These are phyloP conservation scores for Tenthredo livida DNA, from an alignment of 2,888 invertebrate genomes.

Conservation along the genomic window DNA sequence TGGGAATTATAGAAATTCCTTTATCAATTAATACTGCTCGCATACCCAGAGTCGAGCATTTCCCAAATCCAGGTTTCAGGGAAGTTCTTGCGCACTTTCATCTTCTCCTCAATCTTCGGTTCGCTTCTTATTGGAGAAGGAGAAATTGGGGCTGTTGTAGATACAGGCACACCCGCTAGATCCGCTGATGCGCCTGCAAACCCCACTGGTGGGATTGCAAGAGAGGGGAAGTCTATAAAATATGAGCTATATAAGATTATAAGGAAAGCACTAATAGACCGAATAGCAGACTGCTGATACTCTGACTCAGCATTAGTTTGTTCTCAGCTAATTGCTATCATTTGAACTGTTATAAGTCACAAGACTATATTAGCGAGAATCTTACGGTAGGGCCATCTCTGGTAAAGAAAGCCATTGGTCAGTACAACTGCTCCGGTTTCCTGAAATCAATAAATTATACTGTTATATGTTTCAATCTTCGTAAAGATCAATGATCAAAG, in stretches of 20 bases:
- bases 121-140: too few relatives aligned
- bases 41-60: conserved; percentile 82
- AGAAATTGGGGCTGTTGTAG: too few relatives aligned
- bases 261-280: not conserved
- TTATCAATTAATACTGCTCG: conserved; percentile 59
- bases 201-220: conserved; percentile 67
- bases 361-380: conserved; percentile 59
- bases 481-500: not conserved
- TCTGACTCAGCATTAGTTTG: not conserved
- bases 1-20: not conserved
- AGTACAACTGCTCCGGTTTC: conserved; percentile 88
- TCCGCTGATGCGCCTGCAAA: conserved; percentile 61
- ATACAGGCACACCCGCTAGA: too few relatives aligned
- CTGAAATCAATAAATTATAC: conserved; percentile 78
- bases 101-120: conserved; percentile 64
- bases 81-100: conserved; percentile 82
- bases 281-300: not conserved
- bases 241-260: conserved; percentile 35
- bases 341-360: not conserved
- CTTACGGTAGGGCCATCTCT: conserved; percentile 83
- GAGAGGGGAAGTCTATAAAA: conserved; percentile 78
- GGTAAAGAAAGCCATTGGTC: conserved; percentile 86
- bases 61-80: conserved; percentile 88
- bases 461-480: conserved; percentile 30
- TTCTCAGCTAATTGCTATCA: not conserved